Percentiles rank a stretch among this genome's conserved stretches.
Evolutionary conservation across 2,113 vertebrate species (phyloP).

Genomic region (Delphinapterus leucas): DNA sequence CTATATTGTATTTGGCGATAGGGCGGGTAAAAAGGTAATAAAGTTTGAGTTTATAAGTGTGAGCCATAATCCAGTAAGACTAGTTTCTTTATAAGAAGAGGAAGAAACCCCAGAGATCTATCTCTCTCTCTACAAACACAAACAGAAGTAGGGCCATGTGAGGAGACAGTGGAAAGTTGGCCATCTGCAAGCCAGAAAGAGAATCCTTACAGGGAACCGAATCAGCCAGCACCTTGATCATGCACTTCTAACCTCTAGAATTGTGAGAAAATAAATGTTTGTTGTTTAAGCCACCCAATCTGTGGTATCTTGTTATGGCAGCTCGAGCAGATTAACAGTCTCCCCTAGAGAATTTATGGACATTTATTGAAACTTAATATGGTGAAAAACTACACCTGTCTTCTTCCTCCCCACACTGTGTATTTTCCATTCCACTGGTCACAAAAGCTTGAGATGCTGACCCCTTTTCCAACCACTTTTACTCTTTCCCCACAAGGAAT

Average conservation of each 20-base stretch:
- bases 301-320: not conserved
- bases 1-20: not conserved
- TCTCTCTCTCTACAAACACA: not conserved
- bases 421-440: not conserved
- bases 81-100: not conserved
- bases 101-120: not conserved
- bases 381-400: not conserved
- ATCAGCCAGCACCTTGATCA: no score
- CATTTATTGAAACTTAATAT: not conserved
- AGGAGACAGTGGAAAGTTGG: not conserved
- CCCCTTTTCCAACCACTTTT: not conserved
- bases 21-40: not conserved
- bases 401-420: not conserved
- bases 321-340: not conserved
- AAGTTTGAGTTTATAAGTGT: not conserved
- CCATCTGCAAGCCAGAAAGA: no score
- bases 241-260: no score
- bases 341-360: not conserved
- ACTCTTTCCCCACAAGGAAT: not conserved
- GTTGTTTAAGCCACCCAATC: not conserved
- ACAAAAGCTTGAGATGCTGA: not conserved
- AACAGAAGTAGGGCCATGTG: not conserved
- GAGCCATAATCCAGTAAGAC: not conserved
- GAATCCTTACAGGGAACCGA: no score
- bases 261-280: no score